Conservation (phyloP, 2,113 vertebrate genomes). For the Stictonetta naevosa region DNA sequence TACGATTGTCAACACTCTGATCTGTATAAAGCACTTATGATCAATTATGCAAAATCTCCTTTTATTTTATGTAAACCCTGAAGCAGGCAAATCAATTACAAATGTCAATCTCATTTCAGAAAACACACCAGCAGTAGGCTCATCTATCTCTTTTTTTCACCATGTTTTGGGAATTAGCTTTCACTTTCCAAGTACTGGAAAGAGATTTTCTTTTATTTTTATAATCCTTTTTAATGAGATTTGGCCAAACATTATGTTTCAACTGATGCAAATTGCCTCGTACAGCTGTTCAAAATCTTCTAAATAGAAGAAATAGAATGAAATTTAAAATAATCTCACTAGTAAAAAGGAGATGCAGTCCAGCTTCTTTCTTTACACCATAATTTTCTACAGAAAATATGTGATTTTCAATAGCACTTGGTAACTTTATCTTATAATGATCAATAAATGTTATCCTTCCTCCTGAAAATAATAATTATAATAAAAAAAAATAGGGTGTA, state of each 20-base stretch:
- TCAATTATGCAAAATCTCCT: background rate
- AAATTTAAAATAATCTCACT: background rate
- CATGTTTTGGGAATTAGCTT: background rate
- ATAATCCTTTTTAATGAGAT: background rate
- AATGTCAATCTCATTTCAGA: background rate
- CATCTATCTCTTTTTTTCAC: background rate
- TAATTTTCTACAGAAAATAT: background rate
- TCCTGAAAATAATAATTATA: background rate
- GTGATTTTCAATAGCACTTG: background rate
- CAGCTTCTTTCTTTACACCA: background rate
- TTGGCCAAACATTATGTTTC: background rate
- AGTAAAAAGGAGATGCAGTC: background rate
- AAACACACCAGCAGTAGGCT: background rate
- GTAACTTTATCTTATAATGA: background rate
- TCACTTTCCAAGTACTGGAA: background rate
- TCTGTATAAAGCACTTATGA: background rate
- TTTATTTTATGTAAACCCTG: background rate
- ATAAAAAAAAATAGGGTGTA: too few species aligned
- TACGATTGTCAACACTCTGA: background rate
- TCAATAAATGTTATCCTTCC: background rate
- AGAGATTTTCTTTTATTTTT: background rate
- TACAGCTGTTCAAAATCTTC: background rate
- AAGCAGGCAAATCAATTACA: background rate
- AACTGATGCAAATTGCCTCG: background rate
- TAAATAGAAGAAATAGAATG: background rate